Base-by-base conservation (phyloP, 2,888 invertebrate genomes). In the Branchipolynoe longqiensis region DNA sequence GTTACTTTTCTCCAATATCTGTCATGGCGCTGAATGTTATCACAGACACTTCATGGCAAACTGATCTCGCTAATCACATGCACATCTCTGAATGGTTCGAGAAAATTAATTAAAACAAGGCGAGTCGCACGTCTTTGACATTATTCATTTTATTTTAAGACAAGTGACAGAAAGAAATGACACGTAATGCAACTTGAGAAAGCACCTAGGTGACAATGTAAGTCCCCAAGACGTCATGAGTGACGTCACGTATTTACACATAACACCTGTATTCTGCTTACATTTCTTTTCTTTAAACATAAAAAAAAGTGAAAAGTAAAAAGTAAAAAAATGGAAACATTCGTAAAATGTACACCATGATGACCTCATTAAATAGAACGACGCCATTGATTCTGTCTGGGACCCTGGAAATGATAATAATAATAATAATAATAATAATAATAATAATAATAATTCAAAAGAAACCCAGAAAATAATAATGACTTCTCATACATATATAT, bases 131-230 rank as follows among this genome's bases (percentile, higher is more conserved):
- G 25, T 62, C 25, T n/a, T 62, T 62, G 28, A 62, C 31, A 62
- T 69, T 69, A 36, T 69, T 69, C 12, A 69, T 36, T 69, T 69
- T 36, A 69, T 69, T 69, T 38, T 69, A 38, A 69, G 69, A 69
- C 69, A 69, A 69, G 33, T 69, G 69, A 69, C 69, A 69, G 69
- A 69, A 69, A 69, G 69, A 69, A 69, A 69, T 69, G 69, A 69
- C 69, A 69, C 69, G 38, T 69, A n/a, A 69, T 69, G 69, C 38
- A 69, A 69, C 69, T 36, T 69, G 69, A 69, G 69, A 69, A 69
- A 69, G 69, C 69, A 69, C 69, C 69, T 69, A 69, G 69, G 69
- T 69, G 69, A 69, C 69, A 69, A 33, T 38, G 25, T 69, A 33
- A 14, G 33, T 48, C 36, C 18, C 12, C 1, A 62, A 1, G 69